Evolutionary conservation across 2,113 vertebrate genomes (phyloP).

Genomic region (Rhinogobius similis): DNA sequence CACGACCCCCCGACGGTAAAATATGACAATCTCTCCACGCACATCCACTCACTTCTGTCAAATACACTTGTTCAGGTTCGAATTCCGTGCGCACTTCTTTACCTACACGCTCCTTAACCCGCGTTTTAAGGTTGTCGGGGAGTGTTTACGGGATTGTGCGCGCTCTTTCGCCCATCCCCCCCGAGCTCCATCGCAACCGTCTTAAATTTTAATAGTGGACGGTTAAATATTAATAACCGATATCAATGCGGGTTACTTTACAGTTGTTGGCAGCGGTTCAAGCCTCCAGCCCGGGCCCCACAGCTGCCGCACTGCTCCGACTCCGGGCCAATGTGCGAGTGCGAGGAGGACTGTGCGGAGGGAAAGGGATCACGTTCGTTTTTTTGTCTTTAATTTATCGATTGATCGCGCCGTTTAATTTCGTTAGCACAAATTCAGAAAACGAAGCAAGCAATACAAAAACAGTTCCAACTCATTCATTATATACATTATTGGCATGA

Average conservation of each 20-base stretch:
- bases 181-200: conserved; percentile 66
- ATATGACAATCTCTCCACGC: conserved; percentile 63
- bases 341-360: not conserved
- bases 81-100: not conserved
- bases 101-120: conserved; percentile 40
- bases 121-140: conserved; percentile 58
- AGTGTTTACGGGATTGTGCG: conserved; percentile 64
- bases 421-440: no score
- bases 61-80: not conserved
- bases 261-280: conserved; percentile 76
- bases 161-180: conserved; percentile 46
- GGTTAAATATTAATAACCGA: conserved; percentile 83
- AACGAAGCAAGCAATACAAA: no score
- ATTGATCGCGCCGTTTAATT: no score
- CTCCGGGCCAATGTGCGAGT: conserved; percentile 35
- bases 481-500: no score
- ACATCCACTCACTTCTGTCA: conserved; percentile 13
- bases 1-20: conserved; percentile 69
- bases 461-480: no score
- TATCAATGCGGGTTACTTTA: conserved; percentile 75
- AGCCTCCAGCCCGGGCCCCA: conserved; percentile 53
- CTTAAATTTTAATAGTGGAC: conserved; percentile 78
- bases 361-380: not conserved
- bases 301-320: conserved; percentile 62
- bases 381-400: no score